A percentile compares a stretch with the other conserved stretches of the same genome.
These are phyloP conservation scores for Actinia equina DNA, from an alignment of 64 coral and sea anemone species.

Conservation along the genomic window DNA sequence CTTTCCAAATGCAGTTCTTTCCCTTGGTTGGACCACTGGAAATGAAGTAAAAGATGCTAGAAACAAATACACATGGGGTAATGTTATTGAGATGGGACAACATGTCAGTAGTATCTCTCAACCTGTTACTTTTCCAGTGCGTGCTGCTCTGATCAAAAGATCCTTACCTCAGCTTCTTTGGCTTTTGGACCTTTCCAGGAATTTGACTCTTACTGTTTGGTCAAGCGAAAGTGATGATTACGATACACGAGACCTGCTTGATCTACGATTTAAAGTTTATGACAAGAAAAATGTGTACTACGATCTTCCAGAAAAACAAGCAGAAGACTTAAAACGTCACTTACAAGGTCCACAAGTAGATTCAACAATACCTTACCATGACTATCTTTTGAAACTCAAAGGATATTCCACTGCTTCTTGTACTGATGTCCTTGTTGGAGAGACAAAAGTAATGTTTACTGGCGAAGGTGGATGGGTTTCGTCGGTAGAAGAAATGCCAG, in stretches of 20 bases:
- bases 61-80: constrained; percentile 63
- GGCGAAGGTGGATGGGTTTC: constrained; percentile 54
- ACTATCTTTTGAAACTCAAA: constrained; percentile 13
- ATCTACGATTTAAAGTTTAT: constrained; percentile 24
- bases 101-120: constrained; percentile 33
- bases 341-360: background rate
- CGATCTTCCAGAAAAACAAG: constrained; percentile 66
- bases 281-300: constrained; percentile 72
- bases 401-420: constrained; percentile 15
- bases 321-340: constrained; percentile 41
- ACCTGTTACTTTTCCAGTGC: constrained; percentile 64
- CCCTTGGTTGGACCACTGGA: constrained; percentile 68
- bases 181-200: constrained; percentile 60
- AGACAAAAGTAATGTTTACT: constrained; percentile 69
- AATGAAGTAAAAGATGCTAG: constrained; percentile 5
- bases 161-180: constrained; percentile 65
- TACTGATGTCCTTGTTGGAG: constrained; percentile 57
- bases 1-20: constrained; percentile 52
- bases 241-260: constrained; percentile 35
- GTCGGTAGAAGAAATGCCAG: constrained; percentile 24
- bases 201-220: constrained; percentile 76
- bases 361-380: background rate
- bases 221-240: constrained; percentile 31
- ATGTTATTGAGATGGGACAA: constrained; percentile 57
- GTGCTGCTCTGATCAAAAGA: constrained; percentile 48